phyloP scores from a whole-genome alignment of 1,140 invertebrate genomes.

The Chironomus striatipennis region DNA sequence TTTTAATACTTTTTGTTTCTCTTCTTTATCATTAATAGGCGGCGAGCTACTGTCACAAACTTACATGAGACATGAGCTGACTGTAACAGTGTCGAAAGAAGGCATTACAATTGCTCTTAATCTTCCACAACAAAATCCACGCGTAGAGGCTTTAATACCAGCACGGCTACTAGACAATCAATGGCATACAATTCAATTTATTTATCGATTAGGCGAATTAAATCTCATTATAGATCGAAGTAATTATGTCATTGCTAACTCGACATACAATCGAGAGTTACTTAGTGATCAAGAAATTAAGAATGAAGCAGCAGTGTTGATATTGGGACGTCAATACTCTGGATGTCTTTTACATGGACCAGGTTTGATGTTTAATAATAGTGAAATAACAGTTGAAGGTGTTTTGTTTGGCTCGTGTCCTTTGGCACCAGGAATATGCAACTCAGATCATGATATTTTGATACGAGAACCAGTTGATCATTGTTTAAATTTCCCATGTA shows the following conservation, averaged over 20 bases:
- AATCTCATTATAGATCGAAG: slow-evolving; percentile 44
- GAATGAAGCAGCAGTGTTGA: slow-evolving; percentile 51
- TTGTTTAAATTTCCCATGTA: slow-evolving; percentile 70
- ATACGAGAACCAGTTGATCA: slow-evolving; percentile 51
- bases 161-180: slow-evolving; percentile 63
- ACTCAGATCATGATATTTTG: slow-evolving; percentile 45
- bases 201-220: slow-evolving; percentile 52
- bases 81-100: slow-evolving; percentile 57
- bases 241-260: slow-evolving; percentile 51
- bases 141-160: slow-evolving; percentile 53
- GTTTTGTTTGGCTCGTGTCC: slow-evolving; percentile 68
- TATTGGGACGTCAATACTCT: slow-evolving; percentile 68
- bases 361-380: slow-evolving; percentile 63
- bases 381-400: slow-evolving; percentile 50
- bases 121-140: slow-evolving; percentile 46
- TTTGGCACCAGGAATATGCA: slow-evolving; percentile 57
- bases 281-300: slow-evolving; percentile 57
- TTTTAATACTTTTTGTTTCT: background rate
- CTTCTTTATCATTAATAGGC: slow-evolving; percentile 38
- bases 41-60: slow-evolving; percentile 65
- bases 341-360: slow-evolving; percentile 79
- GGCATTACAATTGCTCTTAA: slow-evolving; percentile 58
- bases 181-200: slow-evolving; percentile 54
- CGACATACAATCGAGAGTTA: slow-evolving; percentile 65
- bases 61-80: slow-evolving; percentile 52